phyloP scores from a whole-genome alignment of 2,888 invertebrate genomes.

The Stenotaenia linearis region DNA sequence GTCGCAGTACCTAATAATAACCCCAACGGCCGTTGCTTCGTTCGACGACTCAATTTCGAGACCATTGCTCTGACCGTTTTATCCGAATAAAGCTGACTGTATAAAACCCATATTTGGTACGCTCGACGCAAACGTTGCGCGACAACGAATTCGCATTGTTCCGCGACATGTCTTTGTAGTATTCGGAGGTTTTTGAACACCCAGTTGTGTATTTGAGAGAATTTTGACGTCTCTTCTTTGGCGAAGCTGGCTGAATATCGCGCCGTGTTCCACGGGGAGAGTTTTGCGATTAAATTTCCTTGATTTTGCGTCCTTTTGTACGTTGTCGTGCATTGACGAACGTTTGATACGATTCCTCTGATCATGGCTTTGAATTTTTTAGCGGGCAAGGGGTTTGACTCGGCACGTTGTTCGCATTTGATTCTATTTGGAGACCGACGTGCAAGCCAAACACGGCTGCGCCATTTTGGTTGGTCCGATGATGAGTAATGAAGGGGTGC shows the following conservation, averaged over 20 bases:
- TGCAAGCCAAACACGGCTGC: too few species aligned
- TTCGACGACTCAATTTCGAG: slow-evolving; percentile 15
- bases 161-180: slow-evolving; percentile 27
- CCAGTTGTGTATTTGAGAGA: too few species aligned
- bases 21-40: slow-evolving; percentile 26
- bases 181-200: not conserved
- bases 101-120: slow-evolving; percentile 30
- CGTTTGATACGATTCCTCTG: not conserved
- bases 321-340: not conserved
- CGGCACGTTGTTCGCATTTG: not conserved
- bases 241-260: not conserved
- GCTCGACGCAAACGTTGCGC: slow-evolving; percentile 33
- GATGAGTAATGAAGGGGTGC: too few species aligned
- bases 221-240: too few species aligned
- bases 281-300: not conserved
- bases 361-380: not conserved
- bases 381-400: not conserved
- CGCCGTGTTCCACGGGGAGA: not conserved
- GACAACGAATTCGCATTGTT: slow-evolving; percentile 35
- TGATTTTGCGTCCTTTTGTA: not conserved
- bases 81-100: slow-evolving; percentile 32
- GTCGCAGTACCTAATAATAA: slow-evolving; percentile 32
- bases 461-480: too few species aligned
- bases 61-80: slow-evolving; percentile 31
- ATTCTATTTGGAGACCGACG: too few species aligned